Conservation (phyloP, 2,113 vertebrate genomes). For the Delphinapterus leucas region DNA sequence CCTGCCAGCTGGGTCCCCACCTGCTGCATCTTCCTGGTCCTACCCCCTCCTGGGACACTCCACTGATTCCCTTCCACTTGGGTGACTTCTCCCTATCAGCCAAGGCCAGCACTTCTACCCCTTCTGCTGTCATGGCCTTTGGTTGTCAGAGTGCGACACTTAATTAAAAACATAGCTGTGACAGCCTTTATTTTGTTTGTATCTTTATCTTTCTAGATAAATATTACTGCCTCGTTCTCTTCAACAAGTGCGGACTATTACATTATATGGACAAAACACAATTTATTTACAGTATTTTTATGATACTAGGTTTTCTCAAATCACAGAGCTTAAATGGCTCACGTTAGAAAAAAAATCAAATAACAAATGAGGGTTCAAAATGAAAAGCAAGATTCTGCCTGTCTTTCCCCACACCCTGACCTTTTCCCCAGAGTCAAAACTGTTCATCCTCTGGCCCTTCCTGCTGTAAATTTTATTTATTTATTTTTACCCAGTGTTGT, state of each 20-base stretch:
- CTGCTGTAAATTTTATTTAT: fast-evolving
- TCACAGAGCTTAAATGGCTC: fast-evolving
- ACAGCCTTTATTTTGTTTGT: background rate
- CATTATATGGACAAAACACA: fast-evolving
- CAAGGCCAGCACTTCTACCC: background rate
- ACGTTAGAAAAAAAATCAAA: background rate
- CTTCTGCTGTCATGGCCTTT: fast-evolving
- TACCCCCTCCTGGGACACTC: fast-evolving
- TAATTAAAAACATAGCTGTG: background rate
- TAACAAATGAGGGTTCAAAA: too few species aligned
- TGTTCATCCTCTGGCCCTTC: background rate
- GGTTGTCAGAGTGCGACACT: fast-evolving
- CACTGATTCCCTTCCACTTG: fast-evolving
- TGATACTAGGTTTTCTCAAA: background rate
- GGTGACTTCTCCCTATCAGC: fast-evolving
- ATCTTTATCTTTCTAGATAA: background rate
- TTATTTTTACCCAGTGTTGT: fast-evolving
- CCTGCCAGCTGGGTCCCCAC: background rate
- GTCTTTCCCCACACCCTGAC: background rate
- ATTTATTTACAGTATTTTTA: fast-evolving
- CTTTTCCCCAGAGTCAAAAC: background rate
- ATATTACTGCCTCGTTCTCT: fast-evolving
- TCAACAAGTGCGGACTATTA: fast-evolving
- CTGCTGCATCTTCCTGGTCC: background rate
- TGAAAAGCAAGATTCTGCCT: background rate